phyloP scores from a whole-genome alignment of 2,888 invertebrate genomes.

The Hymenopus coronatus region DNA sequence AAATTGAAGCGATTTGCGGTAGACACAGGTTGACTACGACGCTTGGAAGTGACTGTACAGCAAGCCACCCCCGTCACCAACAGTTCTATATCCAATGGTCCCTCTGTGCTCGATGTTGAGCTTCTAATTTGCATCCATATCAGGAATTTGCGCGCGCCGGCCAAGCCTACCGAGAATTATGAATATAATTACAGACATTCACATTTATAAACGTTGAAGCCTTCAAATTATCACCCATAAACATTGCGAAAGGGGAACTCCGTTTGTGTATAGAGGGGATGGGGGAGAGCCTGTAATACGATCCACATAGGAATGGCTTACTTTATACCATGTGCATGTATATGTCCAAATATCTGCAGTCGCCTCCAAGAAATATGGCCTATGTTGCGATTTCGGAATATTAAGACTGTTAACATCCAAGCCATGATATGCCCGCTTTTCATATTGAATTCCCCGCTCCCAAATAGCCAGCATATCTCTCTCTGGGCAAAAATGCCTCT shows the following conservation, averaged over 20 bases:
- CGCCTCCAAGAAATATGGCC: neutral
- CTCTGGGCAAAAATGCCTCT: neutral
- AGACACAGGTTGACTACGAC: neutral
- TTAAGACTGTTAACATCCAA: neutral
- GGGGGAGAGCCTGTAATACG: neutral
- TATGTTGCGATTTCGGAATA: neutral
- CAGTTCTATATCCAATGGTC: slow-evolving; percentile 15
- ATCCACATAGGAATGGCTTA: slow-evolving; percentile 9
- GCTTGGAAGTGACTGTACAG: neutral
- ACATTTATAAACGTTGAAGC: slow-evolving; percentile 28
- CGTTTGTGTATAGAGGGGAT: neutral
- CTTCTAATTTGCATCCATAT: slow-evolving; percentile 33
- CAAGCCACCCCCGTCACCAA: neutral
- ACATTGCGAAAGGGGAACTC: slow-evolving; percentile 15
- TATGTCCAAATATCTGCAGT: neutral
- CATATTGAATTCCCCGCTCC: neutral
- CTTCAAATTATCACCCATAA: slow-evolving; percentile 29
- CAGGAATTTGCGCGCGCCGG: slow-evolving; percentile 27
- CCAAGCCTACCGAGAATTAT: slow-evolving; percentile 28
- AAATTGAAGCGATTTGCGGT: too few relatives aligned
- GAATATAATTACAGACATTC: slow-evolving; percentile 32
- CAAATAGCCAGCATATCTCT: neutral
- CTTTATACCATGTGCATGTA: neutral
- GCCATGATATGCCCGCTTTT: neutral
- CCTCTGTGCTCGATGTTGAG: slow-evolving; percentile 22